These are phyloP conservation scores for Papilio helenus DNA, from an alignment of 1,140 invertebrate species.

Conservation along the genomic window DNA sequence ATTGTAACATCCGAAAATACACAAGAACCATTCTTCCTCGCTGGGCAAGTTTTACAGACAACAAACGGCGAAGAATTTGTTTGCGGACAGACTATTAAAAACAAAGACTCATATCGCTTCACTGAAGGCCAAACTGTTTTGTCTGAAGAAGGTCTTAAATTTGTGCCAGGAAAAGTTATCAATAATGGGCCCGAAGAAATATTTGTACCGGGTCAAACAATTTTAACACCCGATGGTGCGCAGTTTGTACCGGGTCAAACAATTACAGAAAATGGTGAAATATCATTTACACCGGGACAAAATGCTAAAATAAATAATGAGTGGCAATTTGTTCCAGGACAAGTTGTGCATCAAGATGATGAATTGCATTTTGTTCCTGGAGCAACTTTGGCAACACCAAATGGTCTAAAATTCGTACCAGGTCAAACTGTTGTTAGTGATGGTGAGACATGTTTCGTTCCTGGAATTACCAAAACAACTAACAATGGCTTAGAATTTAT, in stretches of 20 bases:
- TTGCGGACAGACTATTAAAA: slow-evolving; percentile 86
- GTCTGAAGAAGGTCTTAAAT: slow-evolving; percentile 86
- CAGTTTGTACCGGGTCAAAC: slow-evolving; percentile 87
- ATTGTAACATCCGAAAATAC: slow-evolving; percentile 84
- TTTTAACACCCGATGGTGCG: slow-evolving; percentile 84
- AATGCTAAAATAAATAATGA: slow-evolving; percentile 83
- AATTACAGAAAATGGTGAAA: slow-evolving; percentile 81
- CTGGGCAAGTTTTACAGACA: slow-evolving; percentile 86
- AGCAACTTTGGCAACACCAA: slow-evolving; percentile 85
- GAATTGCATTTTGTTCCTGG: slow-evolving; percentile 85
- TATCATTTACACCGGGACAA: slow-evolving; percentile 87
- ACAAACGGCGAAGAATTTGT: slow-evolving; percentile 85
- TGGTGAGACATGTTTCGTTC: slow-evolving; percentile 80
- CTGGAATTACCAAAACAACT: slow-evolving; percentile 82
- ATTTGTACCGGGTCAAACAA: slow-evolving; percentile 88
- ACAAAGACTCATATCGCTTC: slow-evolving; percentile 85
- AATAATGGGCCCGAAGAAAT: slow-evolving; percentile 77
- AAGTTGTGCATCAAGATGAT: slow-evolving; percentile 82
- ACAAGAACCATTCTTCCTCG: slow-evolving; percentile 85
- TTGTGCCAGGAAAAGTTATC: slow-evolving; percentile 86
- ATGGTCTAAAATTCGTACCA: slow-evolving; percentile 86
- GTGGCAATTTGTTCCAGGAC: slow-evolving; percentile 86
- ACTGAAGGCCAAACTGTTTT: slow-evolving; percentile 86
- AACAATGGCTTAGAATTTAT: slow-evolving; percentile 82
- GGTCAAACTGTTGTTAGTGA: slow-evolving; percentile 85